Conservation (phyloP, 2,113 vertebrate species). For the Chamaea fasciata region DNA sequence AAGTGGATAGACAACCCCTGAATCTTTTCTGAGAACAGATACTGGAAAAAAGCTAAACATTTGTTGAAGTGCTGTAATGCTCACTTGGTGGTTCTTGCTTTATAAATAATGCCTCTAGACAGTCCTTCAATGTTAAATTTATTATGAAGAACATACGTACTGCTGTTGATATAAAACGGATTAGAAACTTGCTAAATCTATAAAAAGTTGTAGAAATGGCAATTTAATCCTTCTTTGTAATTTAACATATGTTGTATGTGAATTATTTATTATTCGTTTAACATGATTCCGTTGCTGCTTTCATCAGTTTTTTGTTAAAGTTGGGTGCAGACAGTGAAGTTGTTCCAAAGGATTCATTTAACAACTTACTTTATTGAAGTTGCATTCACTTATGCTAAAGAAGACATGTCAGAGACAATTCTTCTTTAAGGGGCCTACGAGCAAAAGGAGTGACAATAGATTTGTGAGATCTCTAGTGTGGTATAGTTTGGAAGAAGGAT, state of each 20-base stretch:
- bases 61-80: conserved; percentile 68
- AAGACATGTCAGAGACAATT: conserved; percentile 32
- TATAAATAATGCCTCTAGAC: conserved; percentile 70
- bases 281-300: conserved; percentile 70
- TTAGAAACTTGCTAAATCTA: conserved; percentile 67
- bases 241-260: conserved; percentile 71
- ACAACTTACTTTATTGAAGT: conserved; percentile 42
- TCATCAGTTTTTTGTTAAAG: conserved; percentile 50
- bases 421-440: background rate
- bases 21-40: conserved; percentile 68
- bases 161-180: conserved; percentile 62
- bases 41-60: conserved; percentile 68
- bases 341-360: conserved; percentile 46
- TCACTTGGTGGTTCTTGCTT: conserved; percentile 73
- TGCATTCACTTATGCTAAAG: conserved; percentile 52
- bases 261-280: conserved; percentile 78
- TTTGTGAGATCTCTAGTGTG: conserved; percentile 15
- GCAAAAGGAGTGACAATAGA: conserved; percentile 22
- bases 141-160: conserved; percentile 63
- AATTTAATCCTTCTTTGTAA: conserved; percentile 67
- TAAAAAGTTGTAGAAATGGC: conserved; percentile 63
- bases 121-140: conserved; percentile 71
- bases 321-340: conserved; percentile 56
- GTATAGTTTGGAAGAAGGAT: background rate
- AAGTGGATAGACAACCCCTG: conserved; percentile 48